A percentile compares a stretch with the other conserved stretches of the same genome.
phyloP scores from a whole-genome alignment of 2,888 invertebrate genomes.

The Tridacna crocea region DNA sequence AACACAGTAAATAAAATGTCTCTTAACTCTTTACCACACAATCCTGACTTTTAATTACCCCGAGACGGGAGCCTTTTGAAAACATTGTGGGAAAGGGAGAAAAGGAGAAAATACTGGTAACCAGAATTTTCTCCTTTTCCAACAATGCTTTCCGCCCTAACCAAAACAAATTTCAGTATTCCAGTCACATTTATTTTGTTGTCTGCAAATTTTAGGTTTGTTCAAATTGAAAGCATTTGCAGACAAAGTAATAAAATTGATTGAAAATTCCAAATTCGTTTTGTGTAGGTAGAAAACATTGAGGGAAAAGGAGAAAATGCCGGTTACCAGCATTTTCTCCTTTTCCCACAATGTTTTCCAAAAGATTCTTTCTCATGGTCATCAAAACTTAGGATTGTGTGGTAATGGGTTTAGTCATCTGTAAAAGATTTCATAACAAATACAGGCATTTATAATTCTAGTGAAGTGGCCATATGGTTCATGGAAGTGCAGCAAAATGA shows the following conservation, averaged over 20 bases:
- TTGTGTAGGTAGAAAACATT: background rate
- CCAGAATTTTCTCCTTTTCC: too few relatives aligned
- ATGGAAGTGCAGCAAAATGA: background rate
- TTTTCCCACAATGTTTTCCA: constrained; percentile 1
- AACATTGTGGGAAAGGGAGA: too few relatives aligned
- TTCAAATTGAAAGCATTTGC: background rate
- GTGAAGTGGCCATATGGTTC: too few relatives aligned
- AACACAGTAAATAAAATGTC: too few relatives aligned
- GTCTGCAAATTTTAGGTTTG: background rate
- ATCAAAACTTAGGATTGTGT: background rate
- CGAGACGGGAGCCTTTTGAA: too few relatives aligned
- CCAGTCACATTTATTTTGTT: background rate
- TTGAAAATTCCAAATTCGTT: background rate
- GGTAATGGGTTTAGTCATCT: background rate
- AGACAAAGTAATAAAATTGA: background rate
- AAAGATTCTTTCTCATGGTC: background rate
- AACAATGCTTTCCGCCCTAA: too few relatives aligned
- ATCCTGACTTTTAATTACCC: too few relatives aligned
- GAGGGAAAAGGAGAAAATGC: background rate
- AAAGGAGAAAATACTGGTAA: too few relatives aligned
- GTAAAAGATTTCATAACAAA: too few relatives aligned
- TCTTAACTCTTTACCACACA: too few relatives aligned
- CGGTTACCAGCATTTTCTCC: background rate
- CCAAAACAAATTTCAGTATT: background rate
- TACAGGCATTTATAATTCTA: too few relatives aligned